Conservation (phyloP, 53 echinoderm and acorn worm genomes). For the Stichopus horrens region DNA sequence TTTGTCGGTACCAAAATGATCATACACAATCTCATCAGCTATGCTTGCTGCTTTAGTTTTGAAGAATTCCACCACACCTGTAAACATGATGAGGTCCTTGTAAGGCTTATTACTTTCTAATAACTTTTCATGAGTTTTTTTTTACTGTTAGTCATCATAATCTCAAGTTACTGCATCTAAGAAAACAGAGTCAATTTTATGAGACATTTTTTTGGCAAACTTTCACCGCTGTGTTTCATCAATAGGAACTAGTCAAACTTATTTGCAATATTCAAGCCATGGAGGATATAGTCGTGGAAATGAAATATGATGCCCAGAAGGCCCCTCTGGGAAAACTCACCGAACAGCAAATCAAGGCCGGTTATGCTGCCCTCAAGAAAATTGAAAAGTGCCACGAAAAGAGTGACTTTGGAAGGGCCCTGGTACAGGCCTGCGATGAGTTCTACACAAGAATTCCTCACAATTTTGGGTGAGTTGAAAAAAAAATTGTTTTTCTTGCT, state of each 20-base stretch:
- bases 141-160: not conserved
- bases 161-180: not conserved
- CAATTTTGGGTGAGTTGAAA: conserved; percentile 78
- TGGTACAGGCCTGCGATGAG: conserved; percentile 92
- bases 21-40: no score
- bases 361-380: conserved; percentile 84
- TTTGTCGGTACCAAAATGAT: no score
- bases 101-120: no score
- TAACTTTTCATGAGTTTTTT: no score
- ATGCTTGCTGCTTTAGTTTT: no score
- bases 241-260: conserved; percentile 74
- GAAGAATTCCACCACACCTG: no score
- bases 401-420: conserved; percentile 66
- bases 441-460: conserved; percentile 97
- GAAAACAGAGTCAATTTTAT: not conserved
- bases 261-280: conserved; percentile 94
- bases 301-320: conserved; percentile 98
- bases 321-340: conserved; percentile 98
- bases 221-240: not conserved
- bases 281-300: conserved; percentile 96
- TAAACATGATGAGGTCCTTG: no score
- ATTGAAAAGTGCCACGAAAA: conserved; percentile 81
- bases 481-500: no score
- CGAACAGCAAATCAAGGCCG: conserved; percentile 84
- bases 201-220: not conserved